Conservation (phyloP, 2,113 vertebrate genomes). For the Riparia riparia region DNA sequence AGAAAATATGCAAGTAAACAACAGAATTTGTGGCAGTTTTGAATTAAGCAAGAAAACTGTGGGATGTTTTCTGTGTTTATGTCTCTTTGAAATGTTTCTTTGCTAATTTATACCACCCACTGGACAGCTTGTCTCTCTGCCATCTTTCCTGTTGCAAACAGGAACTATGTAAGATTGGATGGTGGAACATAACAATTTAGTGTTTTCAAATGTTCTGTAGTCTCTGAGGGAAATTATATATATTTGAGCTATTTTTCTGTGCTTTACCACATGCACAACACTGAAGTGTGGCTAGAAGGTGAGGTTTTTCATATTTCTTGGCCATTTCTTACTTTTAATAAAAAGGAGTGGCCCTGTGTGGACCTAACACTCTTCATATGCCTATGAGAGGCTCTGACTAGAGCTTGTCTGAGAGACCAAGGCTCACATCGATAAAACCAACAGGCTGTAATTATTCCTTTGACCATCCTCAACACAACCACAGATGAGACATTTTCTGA, state of each 20-base stretch:
- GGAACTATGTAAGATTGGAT: neutral
- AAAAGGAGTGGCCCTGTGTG: rapidly evolving
- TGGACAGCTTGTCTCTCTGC: neutral
- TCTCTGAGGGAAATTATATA: neutral
- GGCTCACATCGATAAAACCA: neutral
- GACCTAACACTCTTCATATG: neutral
- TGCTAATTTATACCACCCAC: slow-evolving; percentile 14
- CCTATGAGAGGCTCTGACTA: neutral
- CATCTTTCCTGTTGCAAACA: neutral
- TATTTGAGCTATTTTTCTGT: neutral
- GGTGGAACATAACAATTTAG: neutral
- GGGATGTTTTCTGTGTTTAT: slow-evolving; percentile 4
- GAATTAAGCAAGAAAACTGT: slow-evolving; percentile 3
- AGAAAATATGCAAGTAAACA: neutral
- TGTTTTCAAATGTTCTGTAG: neutral
- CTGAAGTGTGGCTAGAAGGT: neutral
- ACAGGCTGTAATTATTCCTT: neutral
- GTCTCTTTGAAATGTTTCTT: slow-evolving; percentile 10
- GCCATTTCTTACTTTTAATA: neutral
- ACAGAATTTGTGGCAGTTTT: neutral
- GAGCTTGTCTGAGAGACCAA: neutral
- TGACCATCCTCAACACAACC: neutral
- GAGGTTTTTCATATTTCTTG: neutral
- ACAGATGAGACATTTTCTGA: neutral
- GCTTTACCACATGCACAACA: neutral